Evolutionary conservation across 2,888 invertebrate species (phyloP).

Genomic region (Macaria notata): DNA sequence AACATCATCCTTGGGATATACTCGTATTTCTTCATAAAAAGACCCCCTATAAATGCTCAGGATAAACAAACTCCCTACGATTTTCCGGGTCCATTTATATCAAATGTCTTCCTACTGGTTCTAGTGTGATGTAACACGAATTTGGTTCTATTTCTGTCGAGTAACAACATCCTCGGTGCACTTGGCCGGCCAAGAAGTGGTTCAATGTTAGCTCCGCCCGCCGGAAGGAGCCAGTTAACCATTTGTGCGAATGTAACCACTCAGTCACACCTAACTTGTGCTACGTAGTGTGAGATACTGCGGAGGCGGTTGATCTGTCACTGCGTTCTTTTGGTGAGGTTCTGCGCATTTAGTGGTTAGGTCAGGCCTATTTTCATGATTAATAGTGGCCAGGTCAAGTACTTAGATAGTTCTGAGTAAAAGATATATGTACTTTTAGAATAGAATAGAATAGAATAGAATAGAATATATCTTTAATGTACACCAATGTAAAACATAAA

Average conservation of each 20-base stretch:
- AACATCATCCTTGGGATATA: too few species aligned
- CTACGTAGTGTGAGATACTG: constrained; percentile 11
- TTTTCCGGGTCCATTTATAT: constrained; percentile 17
- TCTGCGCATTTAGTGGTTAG: neutral
- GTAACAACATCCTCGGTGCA: constrained; percentile 73
- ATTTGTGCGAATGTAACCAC: constrained; percentile 67
- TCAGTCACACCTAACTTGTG: constrained; percentile 35
- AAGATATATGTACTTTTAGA: too few species aligned
- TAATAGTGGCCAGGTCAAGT: too few species aligned
- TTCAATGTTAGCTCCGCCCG: constrained; percentile 72
- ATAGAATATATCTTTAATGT: too few species aligned
- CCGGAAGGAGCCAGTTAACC: constrained; percentile 71
- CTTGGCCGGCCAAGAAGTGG: constrained; percentile 76
- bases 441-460: too few species aligned
- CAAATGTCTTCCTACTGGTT: constrained; percentile 21
- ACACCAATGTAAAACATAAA: too few species aligned
- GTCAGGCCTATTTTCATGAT: neutral
- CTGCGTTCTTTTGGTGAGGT: too few species aligned
- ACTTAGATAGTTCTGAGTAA: too few species aligned
- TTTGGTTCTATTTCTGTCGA: constrained; percentile 63
- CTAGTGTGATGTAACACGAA: constrained; percentile 34
- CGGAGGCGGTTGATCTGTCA: constrained; percentile 29
- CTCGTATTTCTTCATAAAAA: too few species aligned
- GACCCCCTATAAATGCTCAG: neutral
- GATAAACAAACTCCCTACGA: constrained; percentile 7